Percentiles rank a stretch among this genome's conserved stretches.
Evolutionary conservation across 2,113 vertebrate genomes (phyloP).

Genomic region (Harpagus bidentatus): DNA sequence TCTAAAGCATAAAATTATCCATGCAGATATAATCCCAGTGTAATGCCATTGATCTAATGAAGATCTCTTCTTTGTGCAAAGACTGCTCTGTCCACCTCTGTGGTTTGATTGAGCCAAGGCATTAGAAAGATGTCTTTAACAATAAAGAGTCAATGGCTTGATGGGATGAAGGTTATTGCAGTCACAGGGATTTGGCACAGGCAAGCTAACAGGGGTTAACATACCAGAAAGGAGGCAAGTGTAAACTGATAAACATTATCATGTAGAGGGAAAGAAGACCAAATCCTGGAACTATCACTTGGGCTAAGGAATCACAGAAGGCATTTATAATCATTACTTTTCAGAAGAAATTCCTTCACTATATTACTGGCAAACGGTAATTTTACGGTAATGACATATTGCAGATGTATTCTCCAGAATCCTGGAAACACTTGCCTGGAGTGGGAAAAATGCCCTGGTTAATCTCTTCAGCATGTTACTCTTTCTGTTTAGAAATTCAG

Average conservation of each 20-base stretch:
- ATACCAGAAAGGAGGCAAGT: neutral
- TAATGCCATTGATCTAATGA: neutral
- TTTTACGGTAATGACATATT: neutral
- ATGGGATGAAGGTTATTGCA: neutral
- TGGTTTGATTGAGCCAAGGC: neutral
- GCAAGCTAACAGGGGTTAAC: neutral
- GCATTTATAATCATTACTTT: neutral
- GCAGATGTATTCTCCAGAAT: constrained; percentile 15
- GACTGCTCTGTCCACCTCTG: neutral
- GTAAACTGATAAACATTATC: neutral
- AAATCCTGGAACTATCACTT: neutral
- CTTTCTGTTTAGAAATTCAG: neutral
- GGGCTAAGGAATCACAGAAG: neutral
- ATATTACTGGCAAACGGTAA: neutral
- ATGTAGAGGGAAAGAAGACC: neutral
- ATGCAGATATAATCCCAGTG: neutral
- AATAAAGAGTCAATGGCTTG: neutral
- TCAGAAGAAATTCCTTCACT: neutral
- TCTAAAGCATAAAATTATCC: neutral
- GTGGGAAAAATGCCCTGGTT: neutral
- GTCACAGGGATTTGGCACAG: neutral
- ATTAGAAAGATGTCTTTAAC: neutral
- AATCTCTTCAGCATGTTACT: neutral
- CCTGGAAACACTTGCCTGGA: neutral
- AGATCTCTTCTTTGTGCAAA: neutral